phyloP scores from a whole-genome alignment of 2,113 vertebrate species.

The Aspiorhynchus laticeps region DNA sequence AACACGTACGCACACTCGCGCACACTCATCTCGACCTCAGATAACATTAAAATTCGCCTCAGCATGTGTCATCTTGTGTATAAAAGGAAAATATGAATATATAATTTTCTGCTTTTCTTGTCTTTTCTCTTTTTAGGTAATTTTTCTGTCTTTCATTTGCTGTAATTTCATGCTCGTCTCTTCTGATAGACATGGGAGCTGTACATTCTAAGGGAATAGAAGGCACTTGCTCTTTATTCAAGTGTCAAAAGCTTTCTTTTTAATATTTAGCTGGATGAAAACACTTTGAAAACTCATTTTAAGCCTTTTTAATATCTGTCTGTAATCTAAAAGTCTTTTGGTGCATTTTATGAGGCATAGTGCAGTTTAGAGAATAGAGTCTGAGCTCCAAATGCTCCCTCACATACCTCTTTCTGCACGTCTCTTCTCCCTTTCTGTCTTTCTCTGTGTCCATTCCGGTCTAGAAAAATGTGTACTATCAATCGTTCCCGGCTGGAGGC shows the following conservation, averaged over 20 bases:
- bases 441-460: conserved; percentile 7
- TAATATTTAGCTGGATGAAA: conserved; percentile 6
- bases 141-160: conserved; percentile 30
- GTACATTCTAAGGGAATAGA: not conserved
- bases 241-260: conserved; percentile 7
- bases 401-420: not conserved
- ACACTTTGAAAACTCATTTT: conserved; percentile 21
- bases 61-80: conserved; percentile 24
- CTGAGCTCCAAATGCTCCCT: not conserved
- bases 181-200: conserved; percentile 16
- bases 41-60: conserved; percentile 2
- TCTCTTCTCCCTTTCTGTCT: not conserved
- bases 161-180: conserved; percentile 20
- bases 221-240: conserved; percentile 2
- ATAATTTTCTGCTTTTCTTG: conserved; percentile 27
- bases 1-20: not conserved
- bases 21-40: conserved; percentile 4
- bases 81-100: conserved; percentile 27
- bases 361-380: conserved; percentile 20
- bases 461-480: conserved; percentile 4
- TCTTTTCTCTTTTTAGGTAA: conserved; percentile 16
- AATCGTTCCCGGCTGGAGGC: not conserved
- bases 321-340: conserved; percentile 24
- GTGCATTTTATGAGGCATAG: not conserved
- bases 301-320: conserved; percentile 19